Conservation (phyloP, 2,797 vertebrate species). For the Acipenser oxyrinchus region DNA sequence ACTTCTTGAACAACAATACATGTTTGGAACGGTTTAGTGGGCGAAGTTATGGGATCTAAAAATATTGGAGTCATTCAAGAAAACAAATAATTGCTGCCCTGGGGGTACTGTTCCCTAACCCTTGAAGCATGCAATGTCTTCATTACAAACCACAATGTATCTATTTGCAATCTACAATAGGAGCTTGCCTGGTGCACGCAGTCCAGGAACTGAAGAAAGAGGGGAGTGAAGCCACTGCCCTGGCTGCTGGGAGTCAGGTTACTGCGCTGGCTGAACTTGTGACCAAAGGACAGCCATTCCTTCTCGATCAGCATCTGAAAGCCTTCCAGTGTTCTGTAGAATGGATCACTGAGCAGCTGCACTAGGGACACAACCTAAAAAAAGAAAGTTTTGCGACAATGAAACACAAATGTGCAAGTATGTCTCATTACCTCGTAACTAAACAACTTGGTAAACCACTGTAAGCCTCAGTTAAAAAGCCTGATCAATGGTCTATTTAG, state of each 20-base stretch:
- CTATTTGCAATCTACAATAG: neutral
- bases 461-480: too few relatives aligned
- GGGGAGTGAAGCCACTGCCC: constrained; percentile 84
- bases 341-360: constrained; percentile 90
- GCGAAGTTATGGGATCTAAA: too few relatives aligned
- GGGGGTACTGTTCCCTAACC: neutral
- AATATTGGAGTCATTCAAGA: too few relatives aligned
- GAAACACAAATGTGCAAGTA: too few relatives aligned
- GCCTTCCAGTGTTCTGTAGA: constrained; percentile 92
- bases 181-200: constrained; percentile 88
- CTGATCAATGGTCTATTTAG: too few relatives aligned
- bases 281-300: constrained; percentile 95
- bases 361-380: constrained; percentile 83
- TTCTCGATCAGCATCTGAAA: constrained; percentile 93
- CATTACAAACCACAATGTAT: neutral
- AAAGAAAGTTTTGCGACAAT: too few relatives aligned
- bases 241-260: constrained; percentile 83
- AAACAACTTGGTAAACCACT: too few relatives aligned
- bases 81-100: too few relatives aligned
- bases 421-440: too few relatives aligned
- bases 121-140: neutral
- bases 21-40: too few relatives aligned
- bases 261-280: constrained; percentile 92
- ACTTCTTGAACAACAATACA: too few relatives aligned
- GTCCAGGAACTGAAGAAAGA: constrained; percentile 95